Evolutionary conservation across 2,113 vertebrate genomes (phyloP), one percentile per base, ranked within the genome.

Genomic region (Fregetta grallaria): DNA sequence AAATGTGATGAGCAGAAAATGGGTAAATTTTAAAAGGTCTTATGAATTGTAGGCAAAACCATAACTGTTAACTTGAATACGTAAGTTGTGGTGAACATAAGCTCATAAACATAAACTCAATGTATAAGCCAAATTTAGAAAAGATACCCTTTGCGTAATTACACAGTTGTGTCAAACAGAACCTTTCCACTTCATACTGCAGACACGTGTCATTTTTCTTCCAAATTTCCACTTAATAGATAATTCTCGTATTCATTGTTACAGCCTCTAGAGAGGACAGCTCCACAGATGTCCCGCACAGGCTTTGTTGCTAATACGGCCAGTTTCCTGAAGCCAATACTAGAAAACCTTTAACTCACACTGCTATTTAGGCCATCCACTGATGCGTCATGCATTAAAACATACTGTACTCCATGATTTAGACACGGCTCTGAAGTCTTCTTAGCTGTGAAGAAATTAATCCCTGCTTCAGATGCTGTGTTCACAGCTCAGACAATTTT

Each of bases 391-490:
- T 0, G 18, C 61, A 20, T 7, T 13, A 23, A 63, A 72, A 11
- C 53, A 52, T 0, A 8, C 32, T 9, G 15, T 3, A 8, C 18
- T 11, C 52, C 11, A 1, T 0, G 26, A 30, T 10, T 20, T 8
- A 27, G 30, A 30, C 42, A 23, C 47, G 0, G 1, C 40, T 62
- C 30, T 13, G 3, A 56, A 53, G 49, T 7, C 14, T 13, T 9
- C 62, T 62, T 10, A 75, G 73, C 65, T 18, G n/a, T 11, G 50
- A 75, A 21, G 34, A 80, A 71, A 70, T 49, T 4, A 13, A 83
- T 30, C 38, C 44, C 47, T 36, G 52, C 52, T 45, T n/a, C 73
- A 62, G 16, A 27, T 6, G 27, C 58, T 16, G 14, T 2, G 4
- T 8, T 42, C 68, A 21, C 71, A 68, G 91, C 65, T 67, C 80